Evolutionary conservation across 92 coral and sea anemone genomes (phyloP).

Genomic region (Diadumene lineata): DNA sequence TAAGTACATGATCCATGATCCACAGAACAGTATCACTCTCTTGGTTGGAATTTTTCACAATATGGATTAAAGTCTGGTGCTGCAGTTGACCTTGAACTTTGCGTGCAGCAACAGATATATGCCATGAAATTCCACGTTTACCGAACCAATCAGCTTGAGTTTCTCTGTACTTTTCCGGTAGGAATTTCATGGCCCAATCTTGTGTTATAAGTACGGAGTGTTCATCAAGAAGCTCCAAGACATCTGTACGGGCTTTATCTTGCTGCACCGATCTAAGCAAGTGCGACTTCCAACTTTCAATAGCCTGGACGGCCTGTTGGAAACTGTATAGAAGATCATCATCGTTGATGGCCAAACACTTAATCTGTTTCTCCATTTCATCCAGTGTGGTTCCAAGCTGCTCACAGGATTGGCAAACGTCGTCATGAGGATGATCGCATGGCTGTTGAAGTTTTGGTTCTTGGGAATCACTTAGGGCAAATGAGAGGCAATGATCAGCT

Average conservation of each 20-base stretch:
- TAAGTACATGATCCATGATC: conserved; percentile 40
- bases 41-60: conserved; percentile 37
- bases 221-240: conserved; percentile 29
- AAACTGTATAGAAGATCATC: conserved; percentile 29
- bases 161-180: conserved; percentile 39
- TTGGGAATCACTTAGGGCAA: conserved; percentile 51
- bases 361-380: conserved; percentile 15
- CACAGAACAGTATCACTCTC: conserved; percentile 39
- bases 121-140: conserved; percentile 57
- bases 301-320: conserved; percentile 33
- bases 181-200: conserved; percentile 55
- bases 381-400: conserved; percentile 21
- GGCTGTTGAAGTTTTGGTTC: conserved; percentile 22
- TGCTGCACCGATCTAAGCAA: conserved; percentile 41
- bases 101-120: conserved; percentile 37
- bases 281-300: conserved; percentile 47
- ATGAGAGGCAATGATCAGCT: conserved; percentile 49
- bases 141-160: conserved; percentile 51
- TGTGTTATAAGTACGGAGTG: conserved; percentile 41
- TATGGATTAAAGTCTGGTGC: conserved; percentile 46
- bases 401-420: conserved; percentile 47
- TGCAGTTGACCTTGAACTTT: conserved; percentile 25
- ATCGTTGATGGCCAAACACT: not conserved
- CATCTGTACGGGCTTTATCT: conserved; percentile 37
- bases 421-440: conserved; percentile 48